These are phyloP conservation scores for Sepioteuthis lessoniana DNA, from an alignment of 2,888 invertebrate genomes.

Conservation along the genomic window DNA sequence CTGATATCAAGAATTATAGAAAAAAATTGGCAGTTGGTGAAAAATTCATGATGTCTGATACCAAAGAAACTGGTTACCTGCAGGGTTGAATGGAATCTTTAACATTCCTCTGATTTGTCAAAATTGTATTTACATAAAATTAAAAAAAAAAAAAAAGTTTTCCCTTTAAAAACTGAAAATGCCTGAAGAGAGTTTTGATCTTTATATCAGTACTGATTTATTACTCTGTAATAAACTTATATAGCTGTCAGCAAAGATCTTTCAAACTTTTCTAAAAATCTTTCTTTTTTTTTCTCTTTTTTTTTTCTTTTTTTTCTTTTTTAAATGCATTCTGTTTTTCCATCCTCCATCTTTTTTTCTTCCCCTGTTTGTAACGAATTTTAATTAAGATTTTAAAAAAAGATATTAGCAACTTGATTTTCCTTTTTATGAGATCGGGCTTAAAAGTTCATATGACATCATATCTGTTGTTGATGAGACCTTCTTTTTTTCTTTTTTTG, in stretches of 20 bases:
- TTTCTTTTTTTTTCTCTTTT: neutral
- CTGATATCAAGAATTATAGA: neutral
- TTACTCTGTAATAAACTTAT: neutral
- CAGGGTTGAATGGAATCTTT: neutral
- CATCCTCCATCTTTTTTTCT: neutral
- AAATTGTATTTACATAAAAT: neutral
- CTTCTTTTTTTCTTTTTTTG: too few relatives aligned
- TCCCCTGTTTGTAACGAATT: neutral
- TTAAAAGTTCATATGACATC: too few relatives aligned
- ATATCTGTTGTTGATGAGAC: too few relatives aligned
- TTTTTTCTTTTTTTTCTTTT: neutral
- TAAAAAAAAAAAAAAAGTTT: neutral
- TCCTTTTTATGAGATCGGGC: neutral
- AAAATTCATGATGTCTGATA: neutral
- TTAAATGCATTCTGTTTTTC: too few relatives aligned
- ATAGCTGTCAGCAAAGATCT: neutral
- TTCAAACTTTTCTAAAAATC: neutral
- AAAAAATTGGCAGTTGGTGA: neutral
- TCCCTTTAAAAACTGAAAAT: neutral
- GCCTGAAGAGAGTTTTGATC: neutral
- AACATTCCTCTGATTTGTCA: neutral
- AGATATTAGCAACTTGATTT: neutral
- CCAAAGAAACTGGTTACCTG: constrained; percentile 7
- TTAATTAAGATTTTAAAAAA: neutral
- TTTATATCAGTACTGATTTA: neutral